phyloP scores from a whole-genome alignment of 2,113 vertebrate species.

The Grantiella picta region DNA sequence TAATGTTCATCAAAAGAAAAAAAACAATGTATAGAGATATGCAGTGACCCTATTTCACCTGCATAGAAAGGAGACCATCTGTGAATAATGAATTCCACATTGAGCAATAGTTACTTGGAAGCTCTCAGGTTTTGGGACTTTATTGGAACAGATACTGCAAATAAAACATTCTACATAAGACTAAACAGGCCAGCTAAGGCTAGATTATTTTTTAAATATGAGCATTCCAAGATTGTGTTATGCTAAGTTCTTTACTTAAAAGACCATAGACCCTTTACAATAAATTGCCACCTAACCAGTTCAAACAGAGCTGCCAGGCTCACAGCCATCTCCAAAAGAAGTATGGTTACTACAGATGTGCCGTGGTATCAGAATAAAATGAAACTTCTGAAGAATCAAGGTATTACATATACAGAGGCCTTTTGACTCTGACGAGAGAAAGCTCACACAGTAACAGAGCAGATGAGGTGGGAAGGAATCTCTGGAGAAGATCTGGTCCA shows the following conservation, averaged over 20 bases:
- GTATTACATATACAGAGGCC: background rate
- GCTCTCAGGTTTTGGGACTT: background rate
- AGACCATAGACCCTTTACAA: rapidly evolving
- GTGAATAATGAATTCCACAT: background rate
- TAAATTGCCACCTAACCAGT: background rate
- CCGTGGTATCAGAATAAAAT: background rate
- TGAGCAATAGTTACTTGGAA: background rate
- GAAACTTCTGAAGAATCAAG: background rate
- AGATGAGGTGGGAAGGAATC: background rate
- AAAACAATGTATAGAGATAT: background rate
- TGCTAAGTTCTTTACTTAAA: background rate
- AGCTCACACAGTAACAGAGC: background rate
- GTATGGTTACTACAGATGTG: background rate
- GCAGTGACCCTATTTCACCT: background rate
- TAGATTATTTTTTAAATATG: background rate
- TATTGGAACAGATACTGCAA: background rate
- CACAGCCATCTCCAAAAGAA: background rate
- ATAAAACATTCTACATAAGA: background rate
- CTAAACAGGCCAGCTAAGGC: background rate
- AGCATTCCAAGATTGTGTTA: background rate
- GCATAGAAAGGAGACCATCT: background rate
- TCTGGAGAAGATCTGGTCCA: background rate
- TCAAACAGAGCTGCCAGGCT: background rate
- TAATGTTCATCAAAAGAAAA: background rate
- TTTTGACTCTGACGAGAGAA: background rate